Base-by-base conservation (phyloP, 2,888 invertebrate species). In the Acrobasis repandana region DNA sequence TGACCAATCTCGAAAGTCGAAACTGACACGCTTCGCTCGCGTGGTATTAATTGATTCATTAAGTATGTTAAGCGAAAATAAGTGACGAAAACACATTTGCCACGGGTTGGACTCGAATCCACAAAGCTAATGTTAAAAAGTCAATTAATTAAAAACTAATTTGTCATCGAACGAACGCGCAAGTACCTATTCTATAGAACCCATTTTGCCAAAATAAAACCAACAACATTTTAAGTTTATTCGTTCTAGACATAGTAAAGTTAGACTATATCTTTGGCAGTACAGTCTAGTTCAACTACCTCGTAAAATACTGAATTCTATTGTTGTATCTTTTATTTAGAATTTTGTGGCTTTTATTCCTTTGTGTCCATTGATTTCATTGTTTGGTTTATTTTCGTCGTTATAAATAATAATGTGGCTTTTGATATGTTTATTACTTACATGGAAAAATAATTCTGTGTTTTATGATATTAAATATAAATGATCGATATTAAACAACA, bases 341-440 rank as follows among this genome's bases (percentile, higher is more conserved):
- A 10, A n/a, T 28, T 28, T 50, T 14, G 28, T 28, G 28, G 50
- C 50, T 50, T 50, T 50, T 50, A 28, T 50, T 6, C 28, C n/a
- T n/a, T 50, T 50, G 50, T 50, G 50, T n/a, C 14, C 28, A 28
- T 50, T 28, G 50, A 28, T 50, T 50, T 28, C 50, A 28, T 28
- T 50, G 50, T 28, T 28, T 11, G 14, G 50, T 28, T 18, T 49
- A 49, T 20, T 50, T 49, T 50, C 50, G 9, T 48, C 16, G 49
- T 11, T 38, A 14, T 38, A 11, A 38, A 38, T 38, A 38, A 38
- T 38, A 38, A 38, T 38, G 38, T 38, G 9, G 38, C 38, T 38
- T 11, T 38, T 11, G 43, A 43, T 43, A 43, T 43, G 43, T 43
- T 43, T 43, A 43, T 43, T 43, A 43, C 43, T 43, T 43, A 43